Evolutionary conservation across 1,140 invertebrate species (phyloP).

Genomic region (Penaeus chinensis): DNA sequence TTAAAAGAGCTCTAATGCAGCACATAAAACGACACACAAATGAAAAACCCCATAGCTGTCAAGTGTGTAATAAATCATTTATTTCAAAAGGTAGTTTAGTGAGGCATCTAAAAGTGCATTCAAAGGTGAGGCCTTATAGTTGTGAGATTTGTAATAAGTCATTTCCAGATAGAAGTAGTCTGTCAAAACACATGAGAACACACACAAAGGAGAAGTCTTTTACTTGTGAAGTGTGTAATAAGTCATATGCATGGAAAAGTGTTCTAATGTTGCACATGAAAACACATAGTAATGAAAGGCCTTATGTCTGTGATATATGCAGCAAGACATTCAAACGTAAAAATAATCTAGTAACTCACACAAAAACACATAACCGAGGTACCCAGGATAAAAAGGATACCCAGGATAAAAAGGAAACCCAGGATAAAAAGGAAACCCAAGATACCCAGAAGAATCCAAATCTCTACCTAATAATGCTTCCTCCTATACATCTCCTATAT

Average conservation of each 20-base stretch:
- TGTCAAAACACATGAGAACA: neutral
- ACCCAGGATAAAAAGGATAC: too few relatives aligned
- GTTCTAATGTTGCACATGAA: too few relatives aligned
- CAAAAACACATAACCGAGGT: too few relatives aligned
- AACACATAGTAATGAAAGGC: too few relatives aligned
- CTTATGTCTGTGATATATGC: too few relatives aligned
- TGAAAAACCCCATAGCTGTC: neutral
- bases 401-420: too few relatives aligned
- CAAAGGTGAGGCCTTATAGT: neutral
- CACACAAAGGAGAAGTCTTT: constrained; percentile 1
- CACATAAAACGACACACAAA: neutral
- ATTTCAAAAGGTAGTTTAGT: neutral
- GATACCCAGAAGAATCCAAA: too few relatives aligned
- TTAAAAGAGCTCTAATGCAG: neutral
- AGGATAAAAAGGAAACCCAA: too few relatives aligned
- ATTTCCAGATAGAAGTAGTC: neutral
- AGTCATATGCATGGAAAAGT: neutral
- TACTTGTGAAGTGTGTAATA: neutral
- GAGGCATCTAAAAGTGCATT: neutral
- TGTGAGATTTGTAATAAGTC: neutral
- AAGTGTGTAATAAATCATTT: constrained; percentile 4
- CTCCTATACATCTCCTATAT: too few relatives aligned
- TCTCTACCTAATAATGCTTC: too few relatives aligned
- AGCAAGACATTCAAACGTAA: too few relatives aligned
- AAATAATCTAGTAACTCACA: too few relatives aligned